These are phyloP conservation scores for Ibidorhyncha struthersii DNA, from an alignment of 2,113 vertebrate species.

Conservation along the genomic window DNA sequence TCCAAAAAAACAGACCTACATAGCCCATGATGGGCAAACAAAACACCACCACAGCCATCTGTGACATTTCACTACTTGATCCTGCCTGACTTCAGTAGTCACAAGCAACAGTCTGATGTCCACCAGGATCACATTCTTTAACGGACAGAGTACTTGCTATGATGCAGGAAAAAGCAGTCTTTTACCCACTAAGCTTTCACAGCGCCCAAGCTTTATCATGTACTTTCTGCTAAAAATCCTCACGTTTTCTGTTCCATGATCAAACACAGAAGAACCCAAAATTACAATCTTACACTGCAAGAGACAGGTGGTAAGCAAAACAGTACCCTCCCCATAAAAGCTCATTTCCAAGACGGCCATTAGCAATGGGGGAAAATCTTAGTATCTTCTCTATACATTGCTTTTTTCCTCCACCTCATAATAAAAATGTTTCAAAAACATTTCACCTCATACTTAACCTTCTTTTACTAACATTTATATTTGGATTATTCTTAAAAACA, in stretches of 20 bases:
- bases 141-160: accelerated
- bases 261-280: not conserved
- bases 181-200: not conserved
- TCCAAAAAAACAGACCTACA: not conserved
- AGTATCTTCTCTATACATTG: not conserved
- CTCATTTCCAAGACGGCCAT: accelerated
- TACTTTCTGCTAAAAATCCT: not conserved
- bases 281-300: not conserved
- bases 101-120: not conserved
- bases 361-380: accelerated
- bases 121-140: not conserved
- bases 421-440: not conserved
- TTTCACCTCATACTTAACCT: not conserved
- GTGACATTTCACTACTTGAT: too few relatives aligned
- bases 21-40: not conserved
- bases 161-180: not conserved
- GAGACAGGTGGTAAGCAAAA: not conserved
- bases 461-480: not conserved
- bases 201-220: accelerated
- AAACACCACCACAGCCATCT: not conserved
- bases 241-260: accelerated
- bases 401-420: accelerated
- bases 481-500: not conserved
- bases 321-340: not conserved
- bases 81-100: not conserved